These are phyloP conservation scores for Leptopilina syphax DNA, from an alignment of 2,888 invertebrate species.

Conservation along the genomic window DNA sequence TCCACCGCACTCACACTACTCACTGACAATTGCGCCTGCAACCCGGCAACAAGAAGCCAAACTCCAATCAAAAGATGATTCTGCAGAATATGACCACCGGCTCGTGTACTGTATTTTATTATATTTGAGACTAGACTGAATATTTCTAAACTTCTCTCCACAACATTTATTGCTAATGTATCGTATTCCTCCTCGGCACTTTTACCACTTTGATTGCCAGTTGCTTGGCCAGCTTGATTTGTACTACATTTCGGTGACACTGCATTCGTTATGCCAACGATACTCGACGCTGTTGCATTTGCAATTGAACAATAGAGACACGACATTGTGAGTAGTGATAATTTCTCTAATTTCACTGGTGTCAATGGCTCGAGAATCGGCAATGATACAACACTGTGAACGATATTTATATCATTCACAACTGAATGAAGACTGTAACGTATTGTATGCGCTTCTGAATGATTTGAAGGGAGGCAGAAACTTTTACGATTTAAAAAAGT, in stretches of 20 bases:
- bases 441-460: constrained; percentile 86
- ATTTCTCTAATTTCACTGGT: constrained; percentile 87
- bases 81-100: constrained; percentile 91
- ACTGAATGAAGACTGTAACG: constrained; percentile 88
- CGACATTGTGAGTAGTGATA: constrained; percentile 89
- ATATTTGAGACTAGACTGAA: constrained; percentile 89
- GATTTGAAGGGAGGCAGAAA: constrained; percentile 82
- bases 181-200: constrained; percentile 87
- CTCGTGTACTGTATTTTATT: constrained; percentile 90
- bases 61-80: constrained; percentile 93
- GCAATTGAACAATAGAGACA: constrained; percentile 89
- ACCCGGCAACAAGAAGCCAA: constrained; percentile 91
- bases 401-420: constrained; percentile 90
- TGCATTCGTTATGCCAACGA: constrained; percentile 80
- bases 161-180: constrained; percentile 87
- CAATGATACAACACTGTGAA: constrained; percentile 89
- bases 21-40: constrained; percentile 88
- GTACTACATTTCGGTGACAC: constrained; percentile 80
- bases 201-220: constrained; percentile 66
- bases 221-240: constrained; percentile 58
- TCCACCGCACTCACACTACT: constrained; percentile 78
- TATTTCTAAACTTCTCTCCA: constrained; percentile 92
- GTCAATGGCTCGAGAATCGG: constrained; percentile 93
- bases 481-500: constrained; percentile 83
- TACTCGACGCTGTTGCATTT: constrained; percentile 82